phyloP scores from a whole-genome alignment of 2,888 invertebrate genomes.

The Meganola albula region DNA sequence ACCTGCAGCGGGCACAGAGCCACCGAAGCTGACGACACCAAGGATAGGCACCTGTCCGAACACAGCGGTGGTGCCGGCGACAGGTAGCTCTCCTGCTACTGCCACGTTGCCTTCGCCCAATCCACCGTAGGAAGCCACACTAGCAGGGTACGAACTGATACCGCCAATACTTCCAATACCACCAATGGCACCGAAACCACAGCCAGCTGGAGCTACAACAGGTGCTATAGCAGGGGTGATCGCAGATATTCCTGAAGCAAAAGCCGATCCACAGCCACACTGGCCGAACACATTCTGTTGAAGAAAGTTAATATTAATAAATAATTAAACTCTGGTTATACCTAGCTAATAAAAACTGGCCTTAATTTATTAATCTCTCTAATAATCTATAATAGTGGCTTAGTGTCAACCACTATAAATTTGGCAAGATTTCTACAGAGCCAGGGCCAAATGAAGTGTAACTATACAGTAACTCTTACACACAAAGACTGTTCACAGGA shows the following conservation, averaged over 20 bases:
- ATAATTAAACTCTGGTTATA: too few species aligned
- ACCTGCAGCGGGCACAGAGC: conserved; percentile 14
- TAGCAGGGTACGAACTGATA: conserved; percentile 2
- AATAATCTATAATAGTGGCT: too few species aligned
- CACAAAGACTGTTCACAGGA: too few species aligned
- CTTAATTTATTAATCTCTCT: too few species aligned
- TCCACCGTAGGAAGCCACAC: conserved; percentile 9
- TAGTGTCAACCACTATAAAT: too few species aligned
- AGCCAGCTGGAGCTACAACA: not conserved
- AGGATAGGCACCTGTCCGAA: conserved; percentile 20
- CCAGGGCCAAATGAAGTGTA: too few species aligned
- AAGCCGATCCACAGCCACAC: too few species aligned
- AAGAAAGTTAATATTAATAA: too few species aligned
- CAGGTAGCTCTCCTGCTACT: conserved; percentile 19
- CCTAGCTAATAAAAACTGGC: too few species aligned
- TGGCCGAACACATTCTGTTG: conserved; percentile 4
- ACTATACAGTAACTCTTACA: too few species aligned
- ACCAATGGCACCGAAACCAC: not conserved
- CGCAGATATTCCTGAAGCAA: too few species aligned
- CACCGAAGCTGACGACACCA: conserved; percentile 14
- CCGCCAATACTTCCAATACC: not conserved
- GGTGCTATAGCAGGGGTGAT: conserved; percentile 6
- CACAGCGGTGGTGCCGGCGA: conserved; percentile 13
- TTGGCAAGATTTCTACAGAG: too few species aligned
- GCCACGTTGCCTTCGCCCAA: conserved; percentile 20